Conservation (phyloP, 2,797 vertebrate genomes). For the Myotis daubentonii region DNA sequence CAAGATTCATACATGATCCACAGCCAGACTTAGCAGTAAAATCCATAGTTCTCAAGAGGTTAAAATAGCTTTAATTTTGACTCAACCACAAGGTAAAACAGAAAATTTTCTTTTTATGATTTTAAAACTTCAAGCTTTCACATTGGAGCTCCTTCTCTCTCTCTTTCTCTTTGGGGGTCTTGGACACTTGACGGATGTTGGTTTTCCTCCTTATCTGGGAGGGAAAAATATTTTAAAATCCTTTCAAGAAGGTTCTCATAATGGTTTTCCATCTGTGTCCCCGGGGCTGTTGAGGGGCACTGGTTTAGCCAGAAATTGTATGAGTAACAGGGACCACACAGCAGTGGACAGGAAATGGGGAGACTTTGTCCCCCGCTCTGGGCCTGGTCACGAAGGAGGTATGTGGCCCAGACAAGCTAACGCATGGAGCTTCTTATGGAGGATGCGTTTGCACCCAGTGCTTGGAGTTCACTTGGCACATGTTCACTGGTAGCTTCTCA, state of each 20-base stretch:
- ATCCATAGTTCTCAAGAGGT: neutral
- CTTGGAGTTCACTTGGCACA: neutral
- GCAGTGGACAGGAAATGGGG: neutral
- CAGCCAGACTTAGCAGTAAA: conserved; percentile 18
- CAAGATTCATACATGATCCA: conserved; percentile 47
- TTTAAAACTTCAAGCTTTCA: conserved; percentile 29
- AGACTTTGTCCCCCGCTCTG: neutral
- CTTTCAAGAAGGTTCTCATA: neutral
- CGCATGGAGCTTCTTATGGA: neutral
- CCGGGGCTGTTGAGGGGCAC: neutral
- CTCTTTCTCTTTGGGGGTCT: neutral
- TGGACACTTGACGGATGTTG: neutral
- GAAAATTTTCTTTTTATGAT: neutral
- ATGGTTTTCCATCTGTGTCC: neutral
- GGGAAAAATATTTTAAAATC: neutral
- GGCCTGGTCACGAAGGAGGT: neutral
- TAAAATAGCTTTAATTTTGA: neutral
- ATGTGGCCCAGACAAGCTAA: neutral
- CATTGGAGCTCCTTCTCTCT: neutral
- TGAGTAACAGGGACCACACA: neutral
- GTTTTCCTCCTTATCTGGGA: neutral
- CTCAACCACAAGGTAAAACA: neutral
- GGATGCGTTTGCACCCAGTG: neutral
- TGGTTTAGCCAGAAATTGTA: neutral
- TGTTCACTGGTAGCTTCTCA: neutral